Percentiles rank a stretch among this genome's conserved stretches.
phyloP scores from a whole-genome alignment of 2,113 vertebrate genomes.

The Pituophis catenifer region DNA sequence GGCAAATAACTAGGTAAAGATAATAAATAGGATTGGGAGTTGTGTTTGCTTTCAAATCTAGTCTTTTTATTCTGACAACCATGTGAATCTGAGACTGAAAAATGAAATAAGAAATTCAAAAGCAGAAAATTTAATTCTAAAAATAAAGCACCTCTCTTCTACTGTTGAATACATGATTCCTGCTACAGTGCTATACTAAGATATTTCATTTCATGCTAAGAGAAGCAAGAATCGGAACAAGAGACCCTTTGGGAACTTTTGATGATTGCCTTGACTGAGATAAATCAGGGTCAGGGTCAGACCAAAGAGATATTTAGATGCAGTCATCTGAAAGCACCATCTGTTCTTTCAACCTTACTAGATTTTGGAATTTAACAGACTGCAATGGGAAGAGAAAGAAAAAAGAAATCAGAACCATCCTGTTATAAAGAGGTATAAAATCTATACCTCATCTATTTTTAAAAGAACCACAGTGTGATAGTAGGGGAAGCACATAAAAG shows the following conservation, averaged over 20 bases:
- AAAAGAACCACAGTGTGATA: not conserved
- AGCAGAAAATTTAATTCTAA: not conserved
- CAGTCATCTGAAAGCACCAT: slow-evolving; percentile 25
- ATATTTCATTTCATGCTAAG: not conserved
- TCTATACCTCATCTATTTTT: slow-evolving; percentile 10
- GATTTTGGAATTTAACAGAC: not conserved
- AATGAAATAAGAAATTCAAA: not conserved
- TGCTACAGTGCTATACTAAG: not conserved
- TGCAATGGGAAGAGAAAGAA: not conserved
- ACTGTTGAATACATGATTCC: not conserved
- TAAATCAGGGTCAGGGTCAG: not conserved
- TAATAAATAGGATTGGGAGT: too few relatives aligned
- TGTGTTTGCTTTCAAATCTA: not conserved
- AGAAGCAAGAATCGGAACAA: not conserved
- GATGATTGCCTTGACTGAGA: not conserved
- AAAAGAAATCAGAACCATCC: slow-evolving; percentile 4
- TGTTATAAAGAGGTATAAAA: not conserved
- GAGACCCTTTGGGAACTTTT: not conserved
- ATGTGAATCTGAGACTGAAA: not conserved
- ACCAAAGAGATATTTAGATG: not conserved
- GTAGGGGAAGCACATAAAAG: slow-evolving; percentile 10
- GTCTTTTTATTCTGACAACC: too few relatives aligned
- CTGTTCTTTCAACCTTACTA: slow-evolving; percentile 20
- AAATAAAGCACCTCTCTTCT: not conserved
- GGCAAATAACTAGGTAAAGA: not conserved